phyloP scores from a whole-genome alignment of 2,113 vertebrate genomes.

The Malaclemys terrapin region DNA sequence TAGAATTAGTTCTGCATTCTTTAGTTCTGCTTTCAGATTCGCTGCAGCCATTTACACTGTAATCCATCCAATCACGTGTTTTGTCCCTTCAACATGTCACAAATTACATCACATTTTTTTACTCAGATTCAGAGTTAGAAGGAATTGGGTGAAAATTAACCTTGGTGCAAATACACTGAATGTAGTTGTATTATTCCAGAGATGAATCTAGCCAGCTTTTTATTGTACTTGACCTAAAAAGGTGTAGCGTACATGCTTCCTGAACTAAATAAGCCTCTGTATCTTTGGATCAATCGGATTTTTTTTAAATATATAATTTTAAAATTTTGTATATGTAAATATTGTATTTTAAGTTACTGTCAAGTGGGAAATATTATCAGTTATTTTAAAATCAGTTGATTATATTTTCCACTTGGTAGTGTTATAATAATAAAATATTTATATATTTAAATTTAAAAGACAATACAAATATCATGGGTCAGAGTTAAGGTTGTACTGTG shows the following conservation, averaged over 20 bases:
- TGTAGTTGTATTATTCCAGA: not conserved
- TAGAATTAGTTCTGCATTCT: not conserved
- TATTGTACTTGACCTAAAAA: not conserved
- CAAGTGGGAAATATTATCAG: not conserved
- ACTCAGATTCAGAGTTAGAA: not conserved
- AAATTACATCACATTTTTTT: not conserved
- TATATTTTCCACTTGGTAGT: not conserved
- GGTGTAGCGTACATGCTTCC: not conserved
- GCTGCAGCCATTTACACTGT: not conserved
- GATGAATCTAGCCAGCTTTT: slow-evolving; percentile 4
- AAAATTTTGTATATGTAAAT: not conserved
- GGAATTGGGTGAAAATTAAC: not conserved
- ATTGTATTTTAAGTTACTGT: not conserved
- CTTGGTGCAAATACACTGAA: slow-evolving; percentile 5
- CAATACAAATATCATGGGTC: not conserved
- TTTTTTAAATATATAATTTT: not conserved
- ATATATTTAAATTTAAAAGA: not conserved
- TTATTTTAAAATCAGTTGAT: not conserved
- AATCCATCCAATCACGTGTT: not conserved
- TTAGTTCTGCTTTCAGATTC: not conserved
- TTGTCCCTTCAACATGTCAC: slow-evolving; percentile 25
- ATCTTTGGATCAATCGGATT: not conserved
- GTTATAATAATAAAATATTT: not conserved
- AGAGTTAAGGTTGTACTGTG: not conserved
- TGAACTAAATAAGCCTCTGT: not conserved